Evolutionary conservation across 2,113 vertebrate species (phyloP).

Genomic region (Gymnorhina tibicen): DNA sequence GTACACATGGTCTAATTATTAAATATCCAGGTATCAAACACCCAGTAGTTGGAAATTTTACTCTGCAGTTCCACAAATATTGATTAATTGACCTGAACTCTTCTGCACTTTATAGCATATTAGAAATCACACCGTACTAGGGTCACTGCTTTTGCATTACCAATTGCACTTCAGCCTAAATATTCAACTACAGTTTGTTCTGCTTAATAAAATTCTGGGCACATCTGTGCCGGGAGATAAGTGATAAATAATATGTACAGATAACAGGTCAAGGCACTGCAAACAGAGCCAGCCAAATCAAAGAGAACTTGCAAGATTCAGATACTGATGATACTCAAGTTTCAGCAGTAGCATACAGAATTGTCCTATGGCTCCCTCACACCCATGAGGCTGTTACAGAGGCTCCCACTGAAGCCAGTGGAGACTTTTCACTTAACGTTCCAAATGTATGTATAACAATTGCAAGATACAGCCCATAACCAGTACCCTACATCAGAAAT

Average conservation of each 20-base stretch:
- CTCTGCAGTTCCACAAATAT: conserved; percentile 1
- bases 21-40: background rate
- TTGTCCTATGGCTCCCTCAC: background rate
- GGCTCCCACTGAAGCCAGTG: background rate
- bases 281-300: background rate
- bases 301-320: background rate
- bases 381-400: fast-evolving
- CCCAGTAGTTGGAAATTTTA: background rate
- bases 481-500: background rate
- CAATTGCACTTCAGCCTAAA: background rate
- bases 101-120: background rate
- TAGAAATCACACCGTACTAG: background rate
- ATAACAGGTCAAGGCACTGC: background rate
- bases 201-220: background rate
- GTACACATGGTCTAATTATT: background rate
- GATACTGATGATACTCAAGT: background rate
- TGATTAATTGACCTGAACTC: background rate
- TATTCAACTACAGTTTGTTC: background rate
- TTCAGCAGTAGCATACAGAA: background rate
- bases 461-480: background rate
- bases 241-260: background rate
- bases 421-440: background rate
- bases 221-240: background rate
- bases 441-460: background rate
- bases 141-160: background rate